Evolutionary conservation across 2,888 invertebrate genomes (phyloP), one percentile per base, ranked within the genome.

Genomic region (Cataglyphis rosenhaueri): DNA sequence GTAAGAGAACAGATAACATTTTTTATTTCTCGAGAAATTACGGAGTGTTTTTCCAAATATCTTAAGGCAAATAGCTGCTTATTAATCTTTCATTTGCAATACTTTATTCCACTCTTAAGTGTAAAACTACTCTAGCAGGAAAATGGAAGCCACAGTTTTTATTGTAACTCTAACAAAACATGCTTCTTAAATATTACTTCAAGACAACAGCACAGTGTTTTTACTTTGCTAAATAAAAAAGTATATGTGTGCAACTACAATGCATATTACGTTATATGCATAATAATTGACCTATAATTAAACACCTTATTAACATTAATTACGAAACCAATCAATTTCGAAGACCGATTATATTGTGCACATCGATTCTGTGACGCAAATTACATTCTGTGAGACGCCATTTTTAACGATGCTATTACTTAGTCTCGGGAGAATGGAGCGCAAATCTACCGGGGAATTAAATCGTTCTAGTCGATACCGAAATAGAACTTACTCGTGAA

Each of bases 371-470:
- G 8, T 32, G 52, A 18, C 41, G 5, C n/a, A 9, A 55, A 29
- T 65, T 55, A 55, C 55, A n/a, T 29, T 9, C n/a, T 29, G 3
- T 18, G 5, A 64, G n/a, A n/a, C 64, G 55, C 66, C 35, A 78
- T 68, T 78, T 78, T 78, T 68, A 78, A 78, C 41, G 78, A 59
- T 32, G 18, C 44, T 57, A 57, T 68, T 68, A 44, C 44, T 78
- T 78, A 68, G 41, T 55, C 35, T 8, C 57, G 68, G 57, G 32
- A 78, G 41, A 68, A 21, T 32, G 59, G 41, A 78, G 32, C 68
- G 78, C 57, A 68, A 78, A 68, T 59, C 68, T 44, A 78, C 59
- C 35, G 70, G 18, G 44, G 44, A 78, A 68, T 78, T 78, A 78
- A 78, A 68, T 41, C 41, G 55, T 44, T 71, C 21, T 57, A 59